Conservation (phyloP, 2,888 invertebrate species). For the Syritta pipiens region DNA sequence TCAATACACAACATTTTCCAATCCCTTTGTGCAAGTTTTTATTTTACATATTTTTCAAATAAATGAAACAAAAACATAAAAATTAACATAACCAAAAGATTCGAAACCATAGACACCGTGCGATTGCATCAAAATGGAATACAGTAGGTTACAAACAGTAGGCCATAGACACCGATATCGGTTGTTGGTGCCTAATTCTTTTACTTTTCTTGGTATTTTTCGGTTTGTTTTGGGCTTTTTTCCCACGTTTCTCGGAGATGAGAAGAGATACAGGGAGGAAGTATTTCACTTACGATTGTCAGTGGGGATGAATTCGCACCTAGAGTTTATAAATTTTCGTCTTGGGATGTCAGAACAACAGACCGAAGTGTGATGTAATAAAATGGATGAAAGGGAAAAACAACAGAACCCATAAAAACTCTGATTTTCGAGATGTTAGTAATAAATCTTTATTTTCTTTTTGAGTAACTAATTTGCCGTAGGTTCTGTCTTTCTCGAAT, state of each 20-base stretch:
- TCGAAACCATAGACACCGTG: slow-evolving; percentile 24
- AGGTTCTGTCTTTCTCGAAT: too few species aligned
- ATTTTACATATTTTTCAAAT: slow-evolving; percentile 69
- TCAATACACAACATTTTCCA: slow-evolving; percentile 29
- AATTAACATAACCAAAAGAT: slow-evolving; percentile 58
- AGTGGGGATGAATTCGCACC: slow-evolving; percentile 52
- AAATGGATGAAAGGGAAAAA: too few species aligned
- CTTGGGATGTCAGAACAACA: slow-evolving; percentile 21
- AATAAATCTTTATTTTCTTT: slow-evolving; percentile 16
- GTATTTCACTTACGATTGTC: slow-evolving; percentile 41
- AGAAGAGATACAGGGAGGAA: slow-evolving; percentile 3
- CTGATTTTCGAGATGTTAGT: slow-evolving; percentile 8
- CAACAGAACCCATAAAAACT: slow-evolving; percentile 35
- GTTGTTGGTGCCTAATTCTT: slow-evolving; percentile 25
- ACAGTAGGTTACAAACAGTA: slow-evolving; percentile 67
- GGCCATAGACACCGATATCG: slow-evolving; percentile 42
- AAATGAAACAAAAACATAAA: slow-evolving; percentile 61
- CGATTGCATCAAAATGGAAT: slow-evolving; percentile 39
- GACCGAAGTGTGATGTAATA: slow-evolving; percentile 26
- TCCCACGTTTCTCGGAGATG: slow-evolving; percentile 44
- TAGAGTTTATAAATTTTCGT: slow-evolving; percentile 31
- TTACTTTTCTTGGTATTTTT: slow-evolving; percentile 5
- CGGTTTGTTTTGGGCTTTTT: slow-evolving; percentile 39
- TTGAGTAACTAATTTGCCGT: too few species aligned
- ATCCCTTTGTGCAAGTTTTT: slow-evolving; percentile 36